Base-by-base conservation (phyloP, 2,797 vertebrate genomes). In the Vireo griseus region DNA sequence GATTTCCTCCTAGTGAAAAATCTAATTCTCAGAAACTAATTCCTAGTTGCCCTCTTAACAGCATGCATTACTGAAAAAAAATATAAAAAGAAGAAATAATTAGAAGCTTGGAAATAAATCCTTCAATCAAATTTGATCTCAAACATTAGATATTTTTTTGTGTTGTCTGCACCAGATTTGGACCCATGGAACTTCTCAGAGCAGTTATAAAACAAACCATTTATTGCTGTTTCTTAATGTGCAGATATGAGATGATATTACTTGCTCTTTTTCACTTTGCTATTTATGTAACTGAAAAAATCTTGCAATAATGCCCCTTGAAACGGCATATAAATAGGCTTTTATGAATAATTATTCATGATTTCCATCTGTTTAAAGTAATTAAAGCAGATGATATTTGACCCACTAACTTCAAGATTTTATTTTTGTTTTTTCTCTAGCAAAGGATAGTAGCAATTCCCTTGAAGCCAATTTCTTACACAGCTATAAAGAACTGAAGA, bases 361-460 rank as follows among this genome's bases (percentile, higher is more conserved):
- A 58, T 87, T 94, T 94, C 59, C 61, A 79, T 91, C 61, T 90
- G 31, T 85, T 88, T 83, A 87, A 80, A 88, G 29, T 50, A 91
- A 89, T 69, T 94, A 87, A 94, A 86, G 61, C n/a, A 79, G 61
- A 84, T 76, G 1, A 80, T 87, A 92, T 73, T 85, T 80, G 72
- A 88, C 61, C 42, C 57, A 76, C 71, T 96, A 93, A 80, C 82
- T 92, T 87, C 48, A 93, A 94, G 65, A 91, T 62, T 88, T 58
- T 88, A 50, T 83, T 86, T 91, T 76, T 82, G 13, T 16, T 86
- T 90, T 90, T 90, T 71, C 66, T 75, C 33, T 40, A 62, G 45
- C 54, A 83, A 90, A 88, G 31, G 17, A 87, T 39, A 86, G 61
- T 31, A 86, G 35, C 18, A 68, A 94, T 80, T 94, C 78, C 78